These are phyloP conservation scores for Echeneis naucrates DNA, from an alignment of 2,797 vertebrate genomes.

Conservation along the genomic window DNA sequence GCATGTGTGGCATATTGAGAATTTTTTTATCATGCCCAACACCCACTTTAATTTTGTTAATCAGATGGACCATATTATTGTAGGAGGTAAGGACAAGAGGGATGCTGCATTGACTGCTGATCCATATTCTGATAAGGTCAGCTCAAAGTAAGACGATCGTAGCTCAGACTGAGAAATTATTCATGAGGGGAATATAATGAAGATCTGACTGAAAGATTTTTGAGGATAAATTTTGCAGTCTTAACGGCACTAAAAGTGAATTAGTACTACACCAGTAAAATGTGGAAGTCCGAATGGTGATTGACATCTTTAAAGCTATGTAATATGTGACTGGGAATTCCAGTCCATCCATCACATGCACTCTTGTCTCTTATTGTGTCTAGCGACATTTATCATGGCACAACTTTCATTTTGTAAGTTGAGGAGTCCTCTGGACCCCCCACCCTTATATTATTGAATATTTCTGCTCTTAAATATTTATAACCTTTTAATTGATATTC, in stretches of 20 bases:
- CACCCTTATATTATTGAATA: conserved; percentile 86
- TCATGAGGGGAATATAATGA: conserved; percentile 45
- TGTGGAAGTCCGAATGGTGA: conserved; percentile 61
- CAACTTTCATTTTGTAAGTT: conserved; percentile 83
- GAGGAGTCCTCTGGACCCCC: conserved; percentile 73
- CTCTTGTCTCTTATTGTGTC: conserved; percentile 66
- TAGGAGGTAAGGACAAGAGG: conserved; percentile 28
- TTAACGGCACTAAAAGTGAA: conserved; percentile 36
- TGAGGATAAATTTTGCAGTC: conserved; percentile 42
- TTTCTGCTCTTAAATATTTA: conserved; percentile 88
- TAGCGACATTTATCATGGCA: conserved; percentile 84
- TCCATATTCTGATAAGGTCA: conserved; percentile 69
- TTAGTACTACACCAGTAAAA: conserved; percentile 58
- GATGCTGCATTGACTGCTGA: conserved; percentile 49
- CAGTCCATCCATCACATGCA: conserved; percentile 75
- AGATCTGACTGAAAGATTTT: conserved; percentile 50
- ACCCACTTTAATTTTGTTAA: conserved; percentile 55
- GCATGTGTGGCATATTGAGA: conserved; percentile 55
- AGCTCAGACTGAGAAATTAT: conserved; percentile 54
- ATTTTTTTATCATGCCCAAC: conserved; percentile 41
- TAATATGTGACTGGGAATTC: conserved; percentile 63
- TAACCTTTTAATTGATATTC: conserved; percentile 89
- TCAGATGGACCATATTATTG: conserved; percentile 28
- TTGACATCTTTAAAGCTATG: conserved; percentile 72
- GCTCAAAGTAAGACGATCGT: conserved; percentile 49